Percentiles rank a stretch among this genome's conserved stretches.
Conservation (phyloP, 2,797 vertebrate genomes). For the Sebastes kiyomatsui region DNA sequence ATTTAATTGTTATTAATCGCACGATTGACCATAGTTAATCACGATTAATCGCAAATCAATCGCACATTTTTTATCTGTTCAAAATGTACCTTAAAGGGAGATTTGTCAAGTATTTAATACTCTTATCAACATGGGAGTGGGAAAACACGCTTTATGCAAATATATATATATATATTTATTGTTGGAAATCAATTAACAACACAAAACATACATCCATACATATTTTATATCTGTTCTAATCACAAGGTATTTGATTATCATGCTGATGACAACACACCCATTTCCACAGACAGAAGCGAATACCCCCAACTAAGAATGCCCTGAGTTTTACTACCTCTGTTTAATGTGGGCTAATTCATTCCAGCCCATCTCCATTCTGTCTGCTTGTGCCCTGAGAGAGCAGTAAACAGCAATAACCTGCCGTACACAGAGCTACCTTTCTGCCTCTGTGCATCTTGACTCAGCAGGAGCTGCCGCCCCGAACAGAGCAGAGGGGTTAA, state of each 20-base stretch:
- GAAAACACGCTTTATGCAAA: too few species aligned
- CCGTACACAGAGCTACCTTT: neutral
- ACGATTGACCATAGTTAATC: neutral
- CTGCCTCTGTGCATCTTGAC: neutral
- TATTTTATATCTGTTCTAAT: neutral
- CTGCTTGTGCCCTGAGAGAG: neutral
- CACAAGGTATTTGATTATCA: neutral
- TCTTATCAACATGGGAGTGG: neutral
- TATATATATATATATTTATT: too few species aligned
- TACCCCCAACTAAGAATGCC: neutral
- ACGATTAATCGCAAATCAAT: too few species aligned
- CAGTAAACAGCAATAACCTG: slow-evolving; percentile 12
- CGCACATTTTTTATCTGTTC: neutral
- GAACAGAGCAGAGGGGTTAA: slow-evolving; percentile 26
- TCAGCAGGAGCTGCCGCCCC: slow-evolving; percentile 8
- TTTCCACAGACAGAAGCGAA: neutral
- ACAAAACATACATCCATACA: neutral
- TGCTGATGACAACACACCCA: neutral
- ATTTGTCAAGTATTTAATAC: neutral
- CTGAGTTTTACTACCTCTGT: neutral
- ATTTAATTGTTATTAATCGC: neutral
- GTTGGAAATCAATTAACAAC: too few species aligned
- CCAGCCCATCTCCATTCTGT: neutral
- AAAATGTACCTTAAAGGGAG: neutral
- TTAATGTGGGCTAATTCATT: neutral